Percentiles rank a stretch among this genome's conserved stretches.
Conservation (phyloP, 1,140 invertebrate genomes). For the Drosophila triauraria region DNA sequence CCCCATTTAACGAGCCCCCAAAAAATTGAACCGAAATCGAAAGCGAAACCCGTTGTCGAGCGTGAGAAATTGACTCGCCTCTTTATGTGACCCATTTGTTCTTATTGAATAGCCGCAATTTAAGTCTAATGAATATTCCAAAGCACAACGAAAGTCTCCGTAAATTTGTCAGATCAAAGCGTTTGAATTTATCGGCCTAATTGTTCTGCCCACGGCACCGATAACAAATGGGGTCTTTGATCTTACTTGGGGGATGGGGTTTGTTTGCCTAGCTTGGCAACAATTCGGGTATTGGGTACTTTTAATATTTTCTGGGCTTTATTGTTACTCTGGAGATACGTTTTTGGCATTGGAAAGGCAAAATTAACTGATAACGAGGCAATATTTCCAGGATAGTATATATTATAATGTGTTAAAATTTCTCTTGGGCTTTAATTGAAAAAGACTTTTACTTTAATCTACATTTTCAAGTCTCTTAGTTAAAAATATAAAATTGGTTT, state of each 20-base stretch:
- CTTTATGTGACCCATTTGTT: slow-evolving; percentile 68
- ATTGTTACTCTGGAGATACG: not conserved
- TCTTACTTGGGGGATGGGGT: not conserved
- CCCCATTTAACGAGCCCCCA: slow-evolving; percentile 17
- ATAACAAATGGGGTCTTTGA: slow-evolving; percentile 33
- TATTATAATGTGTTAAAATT: too few species aligned
- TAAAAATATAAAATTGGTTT: too few species aligned
- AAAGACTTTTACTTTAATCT: too few species aligned
- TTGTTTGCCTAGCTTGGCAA: not conserved
- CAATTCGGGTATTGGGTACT: not conserved
- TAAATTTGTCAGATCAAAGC: slow-evolving; percentile 63
- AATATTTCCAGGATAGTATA: too few species aligned
- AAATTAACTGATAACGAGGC: too few species aligned
- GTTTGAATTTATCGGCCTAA: slow-evolving; percentile 56
- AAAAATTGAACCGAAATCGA: slow-evolving; percentile 27
- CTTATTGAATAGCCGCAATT: slow-evolving; percentile 62
- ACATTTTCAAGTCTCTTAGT: too few species aligned
- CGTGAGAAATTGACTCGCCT: slow-evolving; percentile 67
- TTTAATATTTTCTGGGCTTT: not conserved
- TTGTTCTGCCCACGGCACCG: slow-evolving; percentile 3
- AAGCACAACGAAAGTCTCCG: slow-evolving; percentile 44
- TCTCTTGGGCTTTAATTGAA: too few species aligned
- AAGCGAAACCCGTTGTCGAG: slow-evolving; percentile 59
- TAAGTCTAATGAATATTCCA: slow-evolving; percentile 50
- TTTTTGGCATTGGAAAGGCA: too few species aligned